Evolutionary conservation across 2,888 invertebrate species (phyloP).

Genomic region (Agriotes lineatus): DNA sequence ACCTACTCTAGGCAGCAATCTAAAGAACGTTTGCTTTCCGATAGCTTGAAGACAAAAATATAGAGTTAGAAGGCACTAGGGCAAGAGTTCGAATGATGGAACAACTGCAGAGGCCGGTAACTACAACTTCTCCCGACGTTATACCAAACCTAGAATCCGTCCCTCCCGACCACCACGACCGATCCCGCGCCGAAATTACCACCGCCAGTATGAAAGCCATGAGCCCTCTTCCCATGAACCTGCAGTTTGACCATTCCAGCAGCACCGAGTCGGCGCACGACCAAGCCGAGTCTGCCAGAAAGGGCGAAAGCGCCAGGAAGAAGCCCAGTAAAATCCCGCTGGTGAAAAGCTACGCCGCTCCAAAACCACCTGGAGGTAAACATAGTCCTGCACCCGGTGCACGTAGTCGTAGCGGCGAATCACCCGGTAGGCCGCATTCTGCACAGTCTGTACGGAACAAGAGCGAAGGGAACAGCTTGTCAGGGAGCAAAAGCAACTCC

Average conservation of each 20-base stretch:
- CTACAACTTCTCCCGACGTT: constrained; percentile 61
- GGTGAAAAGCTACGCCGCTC: constrained; percentile 71
- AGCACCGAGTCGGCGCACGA: constrained; percentile 77
- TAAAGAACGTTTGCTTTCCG: constrained; percentile 1
- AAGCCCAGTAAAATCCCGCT: constrained; percentile 81
- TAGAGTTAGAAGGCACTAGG: constrained; percentile 85
- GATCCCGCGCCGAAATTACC: constrained; percentile 64
- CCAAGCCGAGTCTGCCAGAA: constrained; percentile 66
- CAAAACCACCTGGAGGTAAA: constrained; percentile 71
- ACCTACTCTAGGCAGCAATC: background rate
- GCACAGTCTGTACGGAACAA: constrained; percentile 66
- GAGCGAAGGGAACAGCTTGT: constrained; percentile 59
- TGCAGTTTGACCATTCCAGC: constrained; percentile 71
- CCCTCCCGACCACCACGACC: constrained; percentile 63
- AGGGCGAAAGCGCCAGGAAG: constrained; percentile 55
- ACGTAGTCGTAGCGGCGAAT: constrained; percentile 66
- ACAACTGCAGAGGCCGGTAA: constrained; percentile 63
- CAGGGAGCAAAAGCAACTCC: constrained; percentile 59
- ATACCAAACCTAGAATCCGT: constrained; percentile 65
- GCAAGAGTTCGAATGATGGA: constrained; percentile 83
- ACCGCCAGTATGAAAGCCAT: constrained; percentile 72
- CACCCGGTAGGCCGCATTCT: constrained; percentile 68
- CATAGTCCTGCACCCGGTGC: constrained; percentile 60
- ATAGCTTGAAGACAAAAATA: constrained; percentile 85
- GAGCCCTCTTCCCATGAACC: constrained; percentile 69